Evolutionary conservation across 2,888 invertebrate species (phyloP).

Genomic region (Ptycholaimellus sp.): DNA sequence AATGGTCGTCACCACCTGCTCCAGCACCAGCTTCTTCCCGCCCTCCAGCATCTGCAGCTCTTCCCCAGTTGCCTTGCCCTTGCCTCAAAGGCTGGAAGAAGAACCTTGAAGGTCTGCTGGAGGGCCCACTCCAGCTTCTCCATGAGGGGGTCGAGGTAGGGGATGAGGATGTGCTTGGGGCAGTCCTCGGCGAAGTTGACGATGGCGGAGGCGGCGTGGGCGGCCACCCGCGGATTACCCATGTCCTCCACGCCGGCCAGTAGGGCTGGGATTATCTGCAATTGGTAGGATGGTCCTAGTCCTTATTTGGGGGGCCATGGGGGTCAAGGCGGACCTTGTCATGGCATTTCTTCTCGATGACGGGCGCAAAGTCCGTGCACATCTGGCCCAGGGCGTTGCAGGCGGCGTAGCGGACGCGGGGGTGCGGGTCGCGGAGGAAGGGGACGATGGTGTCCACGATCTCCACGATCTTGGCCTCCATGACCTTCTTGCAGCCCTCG

Average conservation of each 20-base stretch:
- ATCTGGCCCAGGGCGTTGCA: constrained; percentile 97
- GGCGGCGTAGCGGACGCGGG: constrained; percentile 76
- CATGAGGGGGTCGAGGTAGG: constrained; percentile 73
- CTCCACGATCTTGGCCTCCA: constrained; percentile 76
- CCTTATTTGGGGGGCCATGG: not conserved
- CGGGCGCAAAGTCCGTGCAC: constrained; percentile 90
- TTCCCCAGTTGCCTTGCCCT: not conserved
- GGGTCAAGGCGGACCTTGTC: constrained; percentile 38
- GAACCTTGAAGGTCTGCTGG: constrained; percentile 72
- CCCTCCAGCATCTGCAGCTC: constrained; percentile 49
- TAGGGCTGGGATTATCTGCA: constrained; percentile 54
- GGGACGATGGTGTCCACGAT: constrained; percentile 70
- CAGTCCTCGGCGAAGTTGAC: constrained; percentile 99
- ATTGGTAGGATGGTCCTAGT: not conserved
- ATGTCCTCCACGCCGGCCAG: constrained; percentile 66
- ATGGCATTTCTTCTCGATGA: constrained; percentile 91
- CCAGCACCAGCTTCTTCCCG: constrained; percentile 79
- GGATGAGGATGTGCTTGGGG: constrained; percentile 68
- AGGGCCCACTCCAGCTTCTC: constrained; percentile 63
- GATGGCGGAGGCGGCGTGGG: constrained; percentile 68
- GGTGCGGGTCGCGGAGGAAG: constrained; percentile 63
- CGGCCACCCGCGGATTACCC: constrained; percentile 71
- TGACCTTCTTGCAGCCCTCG: constrained; percentile 92
- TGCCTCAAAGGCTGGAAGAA: constrained; percentile 14
- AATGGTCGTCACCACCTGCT: constrained; percentile 93